These are phyloP conservation scores for Microplitis deprimator DNA, from an alignment of 2,888 invertebrate species.

Conservation along the genomic window DNA sequence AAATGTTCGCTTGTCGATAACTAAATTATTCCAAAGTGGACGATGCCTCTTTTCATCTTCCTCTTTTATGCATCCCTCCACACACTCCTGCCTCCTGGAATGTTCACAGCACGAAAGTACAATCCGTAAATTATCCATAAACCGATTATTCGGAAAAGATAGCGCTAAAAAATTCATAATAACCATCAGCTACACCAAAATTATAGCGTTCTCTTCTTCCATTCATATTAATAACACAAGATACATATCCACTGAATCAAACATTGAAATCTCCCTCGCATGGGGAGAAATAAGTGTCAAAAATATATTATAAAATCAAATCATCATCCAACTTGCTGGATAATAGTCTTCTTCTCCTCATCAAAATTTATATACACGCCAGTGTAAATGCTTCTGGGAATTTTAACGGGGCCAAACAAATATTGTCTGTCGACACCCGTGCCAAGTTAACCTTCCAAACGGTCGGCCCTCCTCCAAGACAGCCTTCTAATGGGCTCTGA, in stretches of 20 bases:
- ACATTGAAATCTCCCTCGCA: background rate
- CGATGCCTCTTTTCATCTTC: constrained; percentile 32
- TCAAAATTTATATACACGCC: background rate
- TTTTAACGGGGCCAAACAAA: constrained; percentile 6
- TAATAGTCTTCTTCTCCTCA: background rate
- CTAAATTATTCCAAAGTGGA: constrained; percentile 63
- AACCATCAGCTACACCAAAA: background rate
- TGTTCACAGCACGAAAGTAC: constrained; percentile 20
- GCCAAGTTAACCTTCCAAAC: constrained; percentile 23
- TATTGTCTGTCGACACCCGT: constrained; percentile 17
- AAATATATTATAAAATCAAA: constrained; percentile 1
- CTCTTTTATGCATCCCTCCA: background rate
- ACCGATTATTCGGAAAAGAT: constrained; percentile 38
- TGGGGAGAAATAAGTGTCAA: background rate
- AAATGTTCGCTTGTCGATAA: constrained; percentile 64
- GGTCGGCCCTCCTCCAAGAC: constrained; percentile 42
- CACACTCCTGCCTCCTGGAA: background rate
- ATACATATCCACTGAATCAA: background rate
- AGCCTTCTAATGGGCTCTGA: constrained; percentile 44
- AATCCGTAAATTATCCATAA: constrained; percentile 40
- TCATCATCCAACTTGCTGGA: background rate
- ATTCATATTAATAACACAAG: background rate
- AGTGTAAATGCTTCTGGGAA: background rate
- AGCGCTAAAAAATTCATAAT: constrained; percentile 32
- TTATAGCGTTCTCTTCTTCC: background rate